Evolutionary conservation across 2,797 vertebrate species (phyloP).

Genomic region (Petrocephalus schoutedeni): DNA sequence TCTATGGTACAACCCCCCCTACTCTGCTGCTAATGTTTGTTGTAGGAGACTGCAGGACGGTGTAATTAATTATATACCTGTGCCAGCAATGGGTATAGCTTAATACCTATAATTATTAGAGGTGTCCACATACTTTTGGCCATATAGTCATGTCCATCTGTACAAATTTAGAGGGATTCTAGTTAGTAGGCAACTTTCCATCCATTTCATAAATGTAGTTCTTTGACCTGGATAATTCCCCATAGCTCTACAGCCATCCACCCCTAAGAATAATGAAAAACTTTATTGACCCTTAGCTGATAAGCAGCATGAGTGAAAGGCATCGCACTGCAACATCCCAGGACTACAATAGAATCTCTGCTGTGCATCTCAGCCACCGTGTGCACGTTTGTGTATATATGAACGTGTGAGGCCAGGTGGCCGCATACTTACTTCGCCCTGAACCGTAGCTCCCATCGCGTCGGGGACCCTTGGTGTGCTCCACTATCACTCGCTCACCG

Average conservation of each 20-base stretch:
- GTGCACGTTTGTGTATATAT: not conserved
- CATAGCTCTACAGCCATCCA: not conserved
- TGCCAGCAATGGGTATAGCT: not conserved
- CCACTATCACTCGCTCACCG: conserved; percentile 91
- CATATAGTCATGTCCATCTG: not conserved
- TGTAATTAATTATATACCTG: not conserved
- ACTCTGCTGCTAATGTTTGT: not conserved
- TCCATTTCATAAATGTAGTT: too few species aligned
- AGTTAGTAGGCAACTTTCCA: not conserved
- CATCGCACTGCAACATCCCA: conserved; percentile 57
- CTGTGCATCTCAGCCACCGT: not conserved
- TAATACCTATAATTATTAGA: not conserved
- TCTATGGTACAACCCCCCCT: not conserved
- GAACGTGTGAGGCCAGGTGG: not conserved
- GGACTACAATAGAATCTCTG: conserved; percentile 32
- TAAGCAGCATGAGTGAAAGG: not conserved
- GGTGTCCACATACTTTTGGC: not conserved
- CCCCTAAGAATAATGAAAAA: not conserved
- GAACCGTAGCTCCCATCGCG: conserved; percentile 82
- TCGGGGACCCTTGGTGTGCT: conserved; percentile 89
- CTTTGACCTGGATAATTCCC: not conserved
- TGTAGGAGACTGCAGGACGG: not conserved
- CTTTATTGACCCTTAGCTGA: not conserved
- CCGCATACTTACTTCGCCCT: conserved; percentile 78
- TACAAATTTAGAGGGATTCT: not conserved